Percentiles rank a stretch among this genome's conserved stretches.
phyloP scores from a whole-genome alignment of 2,888 invertebrate genomes.

The Xestia c-nigrum region DNA sequence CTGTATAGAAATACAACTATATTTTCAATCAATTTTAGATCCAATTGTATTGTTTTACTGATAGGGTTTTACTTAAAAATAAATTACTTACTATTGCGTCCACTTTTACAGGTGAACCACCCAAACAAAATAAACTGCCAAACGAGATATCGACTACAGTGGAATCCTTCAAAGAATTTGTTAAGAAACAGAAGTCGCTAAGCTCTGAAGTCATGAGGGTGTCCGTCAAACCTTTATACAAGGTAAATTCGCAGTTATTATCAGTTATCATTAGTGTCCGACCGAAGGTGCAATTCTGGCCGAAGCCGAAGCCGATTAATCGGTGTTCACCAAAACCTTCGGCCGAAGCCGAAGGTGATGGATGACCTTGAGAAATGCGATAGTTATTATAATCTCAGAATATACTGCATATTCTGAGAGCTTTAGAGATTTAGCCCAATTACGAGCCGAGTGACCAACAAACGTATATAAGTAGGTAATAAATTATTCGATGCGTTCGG shows the following conservation, averaged over 20 bases:
- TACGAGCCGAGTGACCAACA: too few relatives aligned
- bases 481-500: too few relatives aligned
- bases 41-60: not conserved
- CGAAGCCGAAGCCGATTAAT: too few relatives aligned
- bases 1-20: not conserved
- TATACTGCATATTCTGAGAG: too few relatives aligned
- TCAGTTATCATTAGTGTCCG: too few relatives aligned
- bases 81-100: constrained; percentile 5
- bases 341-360: too few relatives aligned
- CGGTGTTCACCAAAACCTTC: too few relatives aligned
- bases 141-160: constrained; percentile 94
- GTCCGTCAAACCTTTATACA: constrained; percentile 88
- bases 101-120: constrained; percentile 82
- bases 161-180: constrained; percentile 95
- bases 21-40: not conserved
- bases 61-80: not conserved
- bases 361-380: too few relatives aligned
- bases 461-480: too few relatives aligned
- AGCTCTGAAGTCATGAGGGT: constrained; percentile 95
- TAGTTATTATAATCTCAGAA: too few relatives aligned
- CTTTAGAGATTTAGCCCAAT: too few relatives aligned
- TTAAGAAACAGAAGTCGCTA: constrained; percentile 95
- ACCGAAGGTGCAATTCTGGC: too few relatives aligned
- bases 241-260: constrained; percentile 62
- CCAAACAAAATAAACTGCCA: constrained; percentile 91